Evolutionary conservation across 2,113 vertebrate genomes (phyloP), one percentile per base, ranked within the genome.

Genomic region (Burhinus oedicnemus): DNA sequence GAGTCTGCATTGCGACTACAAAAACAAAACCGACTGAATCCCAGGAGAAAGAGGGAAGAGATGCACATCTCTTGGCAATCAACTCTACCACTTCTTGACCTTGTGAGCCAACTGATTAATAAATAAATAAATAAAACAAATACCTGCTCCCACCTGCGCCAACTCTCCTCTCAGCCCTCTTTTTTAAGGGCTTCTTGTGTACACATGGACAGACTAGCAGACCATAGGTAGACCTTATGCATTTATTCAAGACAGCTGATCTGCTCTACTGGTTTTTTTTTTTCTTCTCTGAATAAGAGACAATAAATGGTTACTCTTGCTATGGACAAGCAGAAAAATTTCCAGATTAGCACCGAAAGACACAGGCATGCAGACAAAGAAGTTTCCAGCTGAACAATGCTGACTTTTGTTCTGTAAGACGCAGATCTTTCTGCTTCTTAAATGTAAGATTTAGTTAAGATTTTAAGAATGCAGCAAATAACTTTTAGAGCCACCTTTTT

Each of bases 111-210:
- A 64, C 5, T 21, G 22, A 68, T 13, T 30, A 69, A 87, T 20
- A 90, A 83, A 45, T 7, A 55, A 77, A 47, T 29, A 45, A 71
- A 93, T 1, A 51, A 12, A 23, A 9, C 29, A 26, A 72, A 47
- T 11, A 85, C 4, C 13, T 3, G 1, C 11, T 62, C 12, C 8
- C 19, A 12, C 9, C 7, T 10, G 4, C 7, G 9, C 5, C 34
- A 60, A 7, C 7, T 40, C 12, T 72, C 12, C 64, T 40, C 38
- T 71, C 26, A 47, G 40, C 6, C 21, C 12, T 40, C 32, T 83
- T 75, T 76, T 40, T 55, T 38, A 69, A 65, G 26, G 58, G 23
- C n/a, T 88, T 86, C 52, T 62, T 68, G 11, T 21, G 12, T 47
- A 80, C 22, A 47, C 4, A 2, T 0, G 1, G 36, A 78, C 19